Base-by-base conservation (phyloP, 2,888 invertebrate species). In the Nipponacmea schrenckii region DNA sequence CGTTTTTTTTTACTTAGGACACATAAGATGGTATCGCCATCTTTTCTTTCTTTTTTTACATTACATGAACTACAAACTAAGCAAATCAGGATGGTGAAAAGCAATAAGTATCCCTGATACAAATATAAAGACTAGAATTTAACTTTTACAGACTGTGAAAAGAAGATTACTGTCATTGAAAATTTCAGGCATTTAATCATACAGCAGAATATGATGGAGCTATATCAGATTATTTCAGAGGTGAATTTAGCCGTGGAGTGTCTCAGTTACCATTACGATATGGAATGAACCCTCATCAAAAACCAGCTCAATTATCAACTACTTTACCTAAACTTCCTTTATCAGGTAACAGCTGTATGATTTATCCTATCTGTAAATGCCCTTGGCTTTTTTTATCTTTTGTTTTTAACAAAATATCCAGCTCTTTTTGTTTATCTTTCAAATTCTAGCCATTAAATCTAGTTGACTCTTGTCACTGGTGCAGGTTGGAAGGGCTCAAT, bases 241-340 rank as follows among this genome's bases (percentile, higher is more conserved):
- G 94, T 86, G 93, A 96, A 87, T 98, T 95, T 89, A 94, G 95
- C 0, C 89, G 91, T 4, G 93, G 93, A 1, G 90, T 92, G 2
- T 93, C 96, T 0, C 96, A 96, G 86, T 86, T 97, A 67, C 93
- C 94, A 0, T 90, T 98, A 64, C 92, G 97, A 83, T 98, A 99
- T 89, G 98, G 91, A 80, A 97, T 97, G 96, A 98, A 98, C 90
- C 98, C 98, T 0, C 98, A 98, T 87, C 98, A 98, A 88, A 96
- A 96, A 87, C 97, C 97, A 0, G 97, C 97, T 0, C 97, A 97
- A 86, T 90, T 98, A 8, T 97, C 93, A 88, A 96, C 96, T 0
- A 94, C 93, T 0, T 89, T 93, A 27, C 91, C 93, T 69, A 91
- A 93, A 68, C 90, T 98, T 69, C 98, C 98, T 0, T 89, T 98